Evolutionary conservation across 2,797 vertebrate species (phyloP).

Genomic region (Meda fulgida): DNA sequence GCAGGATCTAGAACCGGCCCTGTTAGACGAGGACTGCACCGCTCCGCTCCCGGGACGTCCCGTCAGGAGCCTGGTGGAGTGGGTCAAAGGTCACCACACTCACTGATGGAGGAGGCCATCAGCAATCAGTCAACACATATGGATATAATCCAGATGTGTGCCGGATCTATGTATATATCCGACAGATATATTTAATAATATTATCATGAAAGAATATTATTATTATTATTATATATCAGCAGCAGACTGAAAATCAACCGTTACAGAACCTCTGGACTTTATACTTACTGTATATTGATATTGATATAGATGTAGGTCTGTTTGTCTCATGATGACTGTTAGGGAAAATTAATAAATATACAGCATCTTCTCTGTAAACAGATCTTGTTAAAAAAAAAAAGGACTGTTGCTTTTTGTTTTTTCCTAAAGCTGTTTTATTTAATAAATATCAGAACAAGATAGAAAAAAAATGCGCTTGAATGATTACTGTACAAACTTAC

Average conservation of each 20-base stretch:
- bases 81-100: constrained; percentile 64
- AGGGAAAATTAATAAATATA: background rate
- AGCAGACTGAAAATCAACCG: too few species aligned
- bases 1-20: constrained; percentile 7
- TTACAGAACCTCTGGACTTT: too few species aligned
- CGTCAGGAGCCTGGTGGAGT: constrained; percentile 72
- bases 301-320: background rate
- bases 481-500: background rate
- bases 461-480: background rate
- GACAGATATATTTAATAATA: too few species aligned
- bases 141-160: too few species aligned
- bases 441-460: background rate
- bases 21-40: background rate
- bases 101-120: background rate
- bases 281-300: background rate
- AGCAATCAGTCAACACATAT: background rate
- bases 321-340: background rate
- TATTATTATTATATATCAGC: too few species aligned
- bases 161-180: too few species aligned
- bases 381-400: too few species aligned
- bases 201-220: too few species aligned
- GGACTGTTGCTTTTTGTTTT: too few species aligned
- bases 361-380: too few species aligned
- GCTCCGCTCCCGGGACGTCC: constrained; percentile 49
- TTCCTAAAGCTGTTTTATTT: too few species aligned